These are phyloP conservation scores for Pelobates cultripes DNA, from an alignment of 2,797 vertebrate species.

Conservation along the genomic window DNA sequence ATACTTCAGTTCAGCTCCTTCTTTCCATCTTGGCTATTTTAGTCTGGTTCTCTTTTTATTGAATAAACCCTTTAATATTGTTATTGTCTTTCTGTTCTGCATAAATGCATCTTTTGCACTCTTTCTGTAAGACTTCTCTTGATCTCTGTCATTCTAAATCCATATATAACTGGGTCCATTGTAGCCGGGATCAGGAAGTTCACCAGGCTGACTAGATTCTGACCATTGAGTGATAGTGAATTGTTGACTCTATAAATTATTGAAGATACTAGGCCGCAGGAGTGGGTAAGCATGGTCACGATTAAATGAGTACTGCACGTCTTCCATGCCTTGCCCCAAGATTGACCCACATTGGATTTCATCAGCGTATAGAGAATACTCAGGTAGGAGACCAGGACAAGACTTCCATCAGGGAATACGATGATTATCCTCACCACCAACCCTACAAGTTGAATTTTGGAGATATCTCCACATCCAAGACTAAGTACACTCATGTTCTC, in stretches of 20 bases:
- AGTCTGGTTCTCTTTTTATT: too few relatives aligned
- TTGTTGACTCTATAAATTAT: constrained; percentile 21
- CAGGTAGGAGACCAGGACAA: constrained; percentile 53
- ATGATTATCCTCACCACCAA: constrained; percentile 37
- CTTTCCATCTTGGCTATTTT: too few relatives aligned
- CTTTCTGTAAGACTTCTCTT: too few relatives aligned
- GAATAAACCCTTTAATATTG: too few relatives aligned
- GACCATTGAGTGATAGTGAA: constrained; percentile 47
- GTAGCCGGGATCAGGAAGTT: constrained; percentile 22
- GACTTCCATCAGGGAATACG: constrained; percentile 48
- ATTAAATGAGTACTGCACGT: constrained; percentile 57
- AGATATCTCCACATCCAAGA: constrained; percentile 56
- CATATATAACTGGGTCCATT: constrained; percentile 31
- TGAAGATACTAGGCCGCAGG: constrained; percentile 55
- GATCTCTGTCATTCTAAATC: constrained; percentile 14
- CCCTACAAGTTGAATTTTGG: constrained; percentile 52
- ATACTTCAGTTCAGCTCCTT: too few relatives aligned
- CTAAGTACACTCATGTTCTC: constrained; percentile 61
- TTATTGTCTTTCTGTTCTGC: too few relatives aligned
- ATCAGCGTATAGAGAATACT: constrained; percentile 45
- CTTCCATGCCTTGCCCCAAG: constrained; percentile 45
- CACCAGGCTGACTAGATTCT: constrained; percentile 45
- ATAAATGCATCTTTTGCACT: too few relatives aligned
- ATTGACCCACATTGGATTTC: constrained; percentile 26
- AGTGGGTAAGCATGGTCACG: constrained; percentile 51